Percentiles rank a stretch among this genome's conserved stretches.
phyloP scores from a whole-genome alignment of 2,888 invertebrate genomes.

The Schizotus pectinicornis region DNA sequence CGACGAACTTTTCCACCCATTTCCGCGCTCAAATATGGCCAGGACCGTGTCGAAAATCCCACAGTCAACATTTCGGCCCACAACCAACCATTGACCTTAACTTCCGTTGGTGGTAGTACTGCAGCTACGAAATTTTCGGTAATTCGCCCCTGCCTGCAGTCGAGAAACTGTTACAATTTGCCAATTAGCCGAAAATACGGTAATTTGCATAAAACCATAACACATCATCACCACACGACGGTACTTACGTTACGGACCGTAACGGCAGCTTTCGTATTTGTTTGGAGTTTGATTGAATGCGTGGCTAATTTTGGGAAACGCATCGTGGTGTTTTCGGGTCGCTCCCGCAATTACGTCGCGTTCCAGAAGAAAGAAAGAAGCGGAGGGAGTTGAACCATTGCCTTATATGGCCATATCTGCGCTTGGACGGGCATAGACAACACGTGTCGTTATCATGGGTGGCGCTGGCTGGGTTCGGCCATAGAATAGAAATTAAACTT shows the following conservation, averaged over 20 bases:
- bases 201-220: conserved; percentile 10
- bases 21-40: conserved; percentile 20
- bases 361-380: conserved; percentile 10
- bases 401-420: conserved; percentile 24
- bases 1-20: not conserved
- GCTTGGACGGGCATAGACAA: conserved; percentile 7
- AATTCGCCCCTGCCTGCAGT: conserved; percentile 8
- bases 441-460: conserved; percentile 9
- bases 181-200: not conserved
- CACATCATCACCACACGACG: too few relatives aligned
- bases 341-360: conserved; percentile 14
- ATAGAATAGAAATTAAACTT: conserved; percentile 16
- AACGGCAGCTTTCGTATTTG: too few relatives aligned
- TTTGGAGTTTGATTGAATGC: not conserved
- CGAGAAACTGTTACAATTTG: not conserved
- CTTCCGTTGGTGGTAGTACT: conserved; percentile 2
- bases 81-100: conserved; percentile 1
- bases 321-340: conserved; percentile 11
- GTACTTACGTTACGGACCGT: too few relatives aligned
- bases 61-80: conserved; percentile 18
- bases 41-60: conserved; percentile 17
- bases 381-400: conserved; percentile 13
- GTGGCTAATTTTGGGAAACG: conserved; percentile 1
- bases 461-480: not conserved
- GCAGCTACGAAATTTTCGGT: not conserved